Evolutionary conservation across 2,797 vertebrate species (phyloP).

Genomic region (Smutsia gigantea): DNA sequence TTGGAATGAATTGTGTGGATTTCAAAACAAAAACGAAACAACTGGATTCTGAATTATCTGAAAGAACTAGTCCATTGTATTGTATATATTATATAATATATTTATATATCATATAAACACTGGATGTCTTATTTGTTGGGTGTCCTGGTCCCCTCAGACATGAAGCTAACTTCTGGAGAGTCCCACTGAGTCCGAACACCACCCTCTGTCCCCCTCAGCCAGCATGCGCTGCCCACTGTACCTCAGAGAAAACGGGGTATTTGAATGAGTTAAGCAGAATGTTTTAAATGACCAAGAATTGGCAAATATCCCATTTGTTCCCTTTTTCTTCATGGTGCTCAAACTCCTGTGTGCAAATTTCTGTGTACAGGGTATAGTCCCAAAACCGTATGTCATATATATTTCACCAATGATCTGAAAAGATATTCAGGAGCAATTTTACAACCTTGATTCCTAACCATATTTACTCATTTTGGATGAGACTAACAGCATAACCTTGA

Average conservation of each 20-base stretch:
- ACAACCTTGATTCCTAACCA: not conserved
- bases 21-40: not conserved
- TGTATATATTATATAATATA: too few species aligned
- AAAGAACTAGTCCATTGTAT: too few species aligned
- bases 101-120: too few species aligned
- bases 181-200: not conserved
- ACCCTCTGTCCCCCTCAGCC: not conserved
- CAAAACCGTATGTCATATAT: not conserved
- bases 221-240: not conserved
- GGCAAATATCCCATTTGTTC: too few species aligned
- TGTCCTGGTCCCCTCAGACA: rapidly evolving
- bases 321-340: not conserved
- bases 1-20: not conserved
- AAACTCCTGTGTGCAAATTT: not conserved
- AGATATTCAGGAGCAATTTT: not conserved
- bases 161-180: rapidly evolving
- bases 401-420: not conserved
- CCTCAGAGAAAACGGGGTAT: not conserved
- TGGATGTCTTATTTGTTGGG: not conserved
- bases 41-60: too few species aligned
- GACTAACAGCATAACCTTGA: not conserved
- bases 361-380: not conserved
- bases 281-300: not conserved
- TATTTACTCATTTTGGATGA: not conserved
- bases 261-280: not conserved